Percentiles rank a stretch among this genome's conserved stretches.
Conservation (phyloP, 2,797 vertebrate species). For the Gastrophryne carolinensis region DNA sequence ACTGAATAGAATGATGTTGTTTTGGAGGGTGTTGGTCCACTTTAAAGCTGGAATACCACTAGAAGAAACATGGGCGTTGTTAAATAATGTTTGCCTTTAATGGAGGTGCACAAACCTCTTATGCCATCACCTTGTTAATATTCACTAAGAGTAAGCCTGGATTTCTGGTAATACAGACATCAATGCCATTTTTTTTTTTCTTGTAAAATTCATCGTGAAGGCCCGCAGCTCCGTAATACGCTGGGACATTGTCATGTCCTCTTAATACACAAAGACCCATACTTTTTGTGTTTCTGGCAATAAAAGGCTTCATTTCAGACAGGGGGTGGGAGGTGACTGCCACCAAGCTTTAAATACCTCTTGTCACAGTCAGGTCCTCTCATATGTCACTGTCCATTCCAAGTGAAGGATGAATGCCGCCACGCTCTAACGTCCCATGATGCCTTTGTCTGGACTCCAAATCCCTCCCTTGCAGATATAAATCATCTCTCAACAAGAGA, state of each 20-base stretch:
- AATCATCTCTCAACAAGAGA: conserved; percentile 69
- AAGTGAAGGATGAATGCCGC: conserved; percentile 36
- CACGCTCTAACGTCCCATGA: conserved; percentile 51
- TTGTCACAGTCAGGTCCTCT: conserved; percentile 31
- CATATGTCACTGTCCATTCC: conserved; percentile 47
- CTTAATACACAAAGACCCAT: background rate
- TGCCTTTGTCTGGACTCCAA: conserved; percentile 72
- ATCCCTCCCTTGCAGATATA: conserved; percentile 70
- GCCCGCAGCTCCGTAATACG: background rate
- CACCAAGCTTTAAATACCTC: conserved; percentile 37
- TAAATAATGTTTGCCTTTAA: too few species aligned
- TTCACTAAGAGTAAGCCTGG: background rate
- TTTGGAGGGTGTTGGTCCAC: too few species aligned
- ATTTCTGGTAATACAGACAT: background rate
- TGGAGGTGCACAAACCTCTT: background rate
- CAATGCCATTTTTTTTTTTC: background rate
- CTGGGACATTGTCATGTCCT: background rate
- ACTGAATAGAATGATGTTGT: too few species aligned
- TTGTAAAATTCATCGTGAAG: background rate
- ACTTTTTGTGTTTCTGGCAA: conserved; percentile 30
- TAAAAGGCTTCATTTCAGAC: conserved; percentile 30
- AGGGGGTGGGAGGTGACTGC: conserved; percentile 41
- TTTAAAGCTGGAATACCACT: too few species aligned
- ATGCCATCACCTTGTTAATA: background rate
- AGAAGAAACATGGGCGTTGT: too few species aligned